Conservation (phyloP, 35 echinoderm and acorn worm species). For the Patiria miniata region DNA sequence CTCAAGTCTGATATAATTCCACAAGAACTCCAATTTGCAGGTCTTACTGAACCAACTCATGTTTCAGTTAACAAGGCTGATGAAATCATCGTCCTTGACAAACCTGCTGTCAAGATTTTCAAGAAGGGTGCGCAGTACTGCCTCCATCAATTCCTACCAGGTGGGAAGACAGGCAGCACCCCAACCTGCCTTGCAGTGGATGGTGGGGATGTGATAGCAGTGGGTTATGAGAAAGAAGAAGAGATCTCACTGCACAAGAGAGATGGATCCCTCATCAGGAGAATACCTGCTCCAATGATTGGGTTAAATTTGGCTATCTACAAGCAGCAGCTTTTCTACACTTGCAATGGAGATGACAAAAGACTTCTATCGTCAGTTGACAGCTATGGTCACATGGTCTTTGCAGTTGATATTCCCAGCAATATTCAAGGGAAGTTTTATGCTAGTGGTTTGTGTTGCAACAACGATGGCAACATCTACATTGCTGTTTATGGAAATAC, state of each 20-base stretch:
- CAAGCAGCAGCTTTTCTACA: not conserved
- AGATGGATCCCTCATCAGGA: not conserved
- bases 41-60: not conserved
- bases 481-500: not conserved
- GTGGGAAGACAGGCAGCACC: not conserved
- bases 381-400: not conserved
- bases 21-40: not conserved
- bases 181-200: not conserved
- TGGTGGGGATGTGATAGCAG: not conserved
- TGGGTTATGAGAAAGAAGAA: not conserved
- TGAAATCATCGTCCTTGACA: not conserved
- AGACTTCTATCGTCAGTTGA: not conserved
- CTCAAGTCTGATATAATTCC: not conserved
- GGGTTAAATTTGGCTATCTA: not conserved
- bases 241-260: not conserved
- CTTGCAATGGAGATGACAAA: not conserved
- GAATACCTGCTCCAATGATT: not conserved
- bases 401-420: not conserved
- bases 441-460: not conserved
- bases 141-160: slow-evolving; percentile 8
- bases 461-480: not conserved
- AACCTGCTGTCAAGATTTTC: not conserved
- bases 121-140: not conserved
- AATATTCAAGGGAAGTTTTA: not conserved
- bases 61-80: not conserved